Conservation (phyloP, 2,888 invertebrate genomes). For the Phaonia tiefii region DNA sequence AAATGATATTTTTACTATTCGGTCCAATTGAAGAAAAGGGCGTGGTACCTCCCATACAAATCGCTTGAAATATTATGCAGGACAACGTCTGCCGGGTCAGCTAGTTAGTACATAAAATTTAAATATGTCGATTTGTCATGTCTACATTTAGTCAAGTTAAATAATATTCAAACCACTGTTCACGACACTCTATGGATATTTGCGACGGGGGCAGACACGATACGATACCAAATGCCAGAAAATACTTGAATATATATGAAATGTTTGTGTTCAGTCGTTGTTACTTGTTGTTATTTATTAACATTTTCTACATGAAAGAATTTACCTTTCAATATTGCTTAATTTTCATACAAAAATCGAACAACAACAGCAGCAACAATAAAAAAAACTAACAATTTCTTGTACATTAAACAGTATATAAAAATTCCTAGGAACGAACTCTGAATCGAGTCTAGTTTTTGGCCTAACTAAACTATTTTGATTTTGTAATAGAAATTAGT, state of each 20-base stretch:
- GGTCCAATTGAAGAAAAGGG: too few relatives aligned
- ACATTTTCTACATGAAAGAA: conserved; percentile 59
- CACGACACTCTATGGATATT: too few relatives aligned
- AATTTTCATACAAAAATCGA: conserved; percentile 42
- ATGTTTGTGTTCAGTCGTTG: neutral
- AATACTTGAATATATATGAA: neutral
- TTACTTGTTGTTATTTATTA: conserved; percentile 38
- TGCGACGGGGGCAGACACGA: too few relatives aligned
- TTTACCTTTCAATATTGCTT: conserved; percentile 64
- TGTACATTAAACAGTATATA: conserved; percentile 22
- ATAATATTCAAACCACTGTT: too few relatives aligned
- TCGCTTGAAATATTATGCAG: too few relatives aligned
- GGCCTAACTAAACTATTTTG: neutral
- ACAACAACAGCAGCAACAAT: neutral
- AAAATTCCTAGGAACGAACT: neutral
- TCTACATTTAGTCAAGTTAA: too few relatives aligned
- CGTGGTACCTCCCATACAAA: too few relatives aligned
- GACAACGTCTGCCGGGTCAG: too few relatives aligned
- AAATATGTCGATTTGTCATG: too few relatives aligned
- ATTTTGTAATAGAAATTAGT: conserved; percentile 38
- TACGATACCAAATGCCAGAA: too few relatives aligned
- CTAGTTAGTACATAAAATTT: too few relatives aligned
- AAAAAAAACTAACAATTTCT: conserved; percentile 3
- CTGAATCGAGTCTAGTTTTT: neutral
- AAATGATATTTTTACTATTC: too few relatives aligned